Base-by-base conservation (phyloP, 2,113 vertebrate genomes). In the Ptilorrhoa leucosticta region DNA sequence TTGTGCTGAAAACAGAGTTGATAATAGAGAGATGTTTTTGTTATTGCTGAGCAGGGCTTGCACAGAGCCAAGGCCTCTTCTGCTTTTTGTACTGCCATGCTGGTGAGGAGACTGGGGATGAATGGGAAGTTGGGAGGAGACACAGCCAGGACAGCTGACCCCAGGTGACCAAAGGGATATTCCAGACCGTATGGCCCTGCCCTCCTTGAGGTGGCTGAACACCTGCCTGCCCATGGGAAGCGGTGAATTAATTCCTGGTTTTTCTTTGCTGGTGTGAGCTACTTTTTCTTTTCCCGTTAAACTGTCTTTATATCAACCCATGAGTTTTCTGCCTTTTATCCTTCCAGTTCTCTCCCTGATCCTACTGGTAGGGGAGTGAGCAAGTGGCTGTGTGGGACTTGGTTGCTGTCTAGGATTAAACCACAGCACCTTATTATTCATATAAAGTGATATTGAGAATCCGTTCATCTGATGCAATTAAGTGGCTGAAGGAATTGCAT, bases 331-430 rank as follows among this genome's bases (percentile, higher is more conserved):
- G 5, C 9, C 21, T 88, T 89, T 81, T 37, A 44, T 14, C 4
- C 35, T 64, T 35, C 12, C 15, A 19, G 2, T 72, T 65, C 22
- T 57, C 7, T 72, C 31, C 50, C 42, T 57, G 31, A 33, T 50
- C 37, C 27, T 13, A 11, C 27, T 9, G 14, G 37, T 44, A 22
- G 22, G 1, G 1, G 23, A 51, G 27, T 65, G 42, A 87, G 26
- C 1, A 5, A 57, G 15, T 0, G 0, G 15, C 31, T 44, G 8
- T 7, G 7, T 2, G 3, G 50, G 10, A 11, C 5, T 65, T 58
- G 8, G 18, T 16, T 58, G 27, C 18, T 51, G 58, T 4, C 17
- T 64, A 44, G 10, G 17, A 18, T 57, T 50, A 72, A 72, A 57
- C 2, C 30, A 35, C 10, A 12, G 1, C 11, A 31, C 42, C 21